phyloP scores from a whole-genome alignment of 1,140 invertebrate species.

The Intoshia linei region DNA sequence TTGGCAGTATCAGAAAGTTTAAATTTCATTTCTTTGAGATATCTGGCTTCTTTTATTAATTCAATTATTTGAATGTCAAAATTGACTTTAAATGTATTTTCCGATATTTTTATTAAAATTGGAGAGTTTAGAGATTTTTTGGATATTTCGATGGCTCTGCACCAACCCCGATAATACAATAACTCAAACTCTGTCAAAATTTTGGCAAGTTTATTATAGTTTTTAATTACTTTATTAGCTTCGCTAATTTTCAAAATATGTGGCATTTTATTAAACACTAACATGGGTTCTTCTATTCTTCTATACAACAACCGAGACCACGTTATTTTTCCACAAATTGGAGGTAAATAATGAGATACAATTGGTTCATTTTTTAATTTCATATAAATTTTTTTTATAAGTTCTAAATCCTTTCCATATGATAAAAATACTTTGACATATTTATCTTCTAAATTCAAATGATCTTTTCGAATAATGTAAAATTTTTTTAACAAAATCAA shows the following conservation, averaged over 20 bases:
- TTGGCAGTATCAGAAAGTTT: conserved; percentile 44
- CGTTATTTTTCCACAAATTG: conserved; percentile 21
- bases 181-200: conserved; percentile 24
- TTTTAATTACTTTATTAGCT: conserved; percentile 24
- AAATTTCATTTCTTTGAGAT: conserved; percentile 43
- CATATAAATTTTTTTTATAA: conserved; percentile 33
- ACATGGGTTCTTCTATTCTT: conserved; percentile 25
- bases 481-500: conserved; percentile 20
- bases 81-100: conserved; percentile 13
- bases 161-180: conserved; percentile 21
- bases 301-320: conserved; percentile 25
- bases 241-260: conserved; percentile 25
- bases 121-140: conserved; percentile 18
- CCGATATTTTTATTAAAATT: conserved; percentile 15
- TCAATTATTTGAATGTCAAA: conserved; percentile 23
- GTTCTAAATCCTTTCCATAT: conserved; percentile 48
- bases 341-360: conserved; percentile 21
- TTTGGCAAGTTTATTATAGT: conserved; percentile 31
- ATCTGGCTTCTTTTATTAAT: conserved; percentile 48
- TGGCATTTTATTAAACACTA: conserved; percentile 25
- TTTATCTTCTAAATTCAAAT: conserved; percentile 31
- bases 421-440: conserved; percentile 44
- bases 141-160: conserved; percentile 16
- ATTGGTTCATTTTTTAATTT: conserved; percentile 20
- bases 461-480: conserved; percentile 15